Evolutionary conservation across 2,113 vertebrate species (phyloP), one percentile per base, ranked within the genome.

Genomic region (Bujurquina vittata): DNA sequence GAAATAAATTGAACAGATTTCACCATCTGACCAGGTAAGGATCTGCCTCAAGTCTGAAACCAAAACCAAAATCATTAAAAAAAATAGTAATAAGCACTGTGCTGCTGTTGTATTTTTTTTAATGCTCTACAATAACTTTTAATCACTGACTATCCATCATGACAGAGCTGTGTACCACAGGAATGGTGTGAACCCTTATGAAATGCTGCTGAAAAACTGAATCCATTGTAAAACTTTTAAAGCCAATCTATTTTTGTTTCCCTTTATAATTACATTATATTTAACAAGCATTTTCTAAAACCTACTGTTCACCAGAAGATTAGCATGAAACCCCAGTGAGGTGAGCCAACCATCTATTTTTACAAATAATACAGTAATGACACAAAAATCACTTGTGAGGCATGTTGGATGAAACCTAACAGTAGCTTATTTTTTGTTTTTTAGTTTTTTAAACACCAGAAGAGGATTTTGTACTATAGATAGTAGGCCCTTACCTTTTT

Each of bases 71-170:
- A 43, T 10, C 10, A 40, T 10, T 4, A 65, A 65, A 9, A 63
- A 2, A 43, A 65, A 65, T 10, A 3, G 4, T 9, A n/a, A n/a
- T 40, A 23, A 0, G 0, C n/a, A 40, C 0, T 1, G 0, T 40
- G n/a, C 40, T 17, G 2, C 7, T 43, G 7, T 43, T 65, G 35
- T 23, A 43, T 4, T 23, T 12, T 40, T 23, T 5, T 23, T 3
- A 0, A 23, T 23, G 12, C 23, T 43, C 37, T 43, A 23, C 62
- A 43, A 43, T 43, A 52, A 52, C 46, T 52, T 17, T 2, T 18
- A 7, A 18, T 52, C 14, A 52, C 18, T 52, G 6, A 49, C 15
- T 17, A 5, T 49, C 46, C 40, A 43, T 43, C 46, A 17, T 49
- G 46, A 43, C 0, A 65, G 0, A 2, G n/a, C 35, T n/a, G 37